These are phyloP conservation scores for Peromyscus leucopus DNA, from an alignment of 2,113 vertebrate genomes.

Conservation along the genomic window DNA sequence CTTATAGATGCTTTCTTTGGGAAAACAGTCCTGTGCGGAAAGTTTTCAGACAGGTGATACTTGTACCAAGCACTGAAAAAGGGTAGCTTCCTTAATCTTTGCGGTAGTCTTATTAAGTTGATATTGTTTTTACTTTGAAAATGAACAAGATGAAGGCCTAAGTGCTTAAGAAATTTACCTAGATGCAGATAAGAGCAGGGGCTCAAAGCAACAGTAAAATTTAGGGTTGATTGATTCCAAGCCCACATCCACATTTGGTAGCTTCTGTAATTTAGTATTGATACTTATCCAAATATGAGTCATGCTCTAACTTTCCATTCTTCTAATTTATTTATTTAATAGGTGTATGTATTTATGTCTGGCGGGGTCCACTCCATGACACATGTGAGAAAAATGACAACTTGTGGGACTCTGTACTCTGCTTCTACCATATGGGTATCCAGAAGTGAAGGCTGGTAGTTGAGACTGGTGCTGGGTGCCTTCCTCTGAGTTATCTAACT, in stretches of 20 bases:
- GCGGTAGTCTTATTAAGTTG: not conserved
- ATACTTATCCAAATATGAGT: too few species aligned
- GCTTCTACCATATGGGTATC: not conserved
- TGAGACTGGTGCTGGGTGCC: not conserved
- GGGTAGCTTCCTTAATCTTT: not conserved
- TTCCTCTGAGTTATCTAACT: not conserved
- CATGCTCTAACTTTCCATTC: not conserved
- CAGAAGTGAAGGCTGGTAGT: not conserved
- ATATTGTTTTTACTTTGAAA: not conserved
- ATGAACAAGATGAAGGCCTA: not conserved
- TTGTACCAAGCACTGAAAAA: not conserved
- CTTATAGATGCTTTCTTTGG: not conserved
- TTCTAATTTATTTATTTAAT: not conserved
- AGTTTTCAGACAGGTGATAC: not conserved
- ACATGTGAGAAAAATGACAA: not conserved
- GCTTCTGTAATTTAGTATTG: not conserved
- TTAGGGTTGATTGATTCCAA: not conserved
- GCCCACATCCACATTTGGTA: not conserved
- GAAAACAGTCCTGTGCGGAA: not conserved
- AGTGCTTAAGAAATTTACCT: not conserved
- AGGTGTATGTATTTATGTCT: not conserved
- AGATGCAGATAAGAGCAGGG: not conserved
- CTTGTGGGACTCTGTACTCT: too few species aligned
- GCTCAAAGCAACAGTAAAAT: not conserved
- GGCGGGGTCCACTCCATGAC: not conserved